Evolutionary conservation across 2,797 vertebrate genomes (phyloP).

Genomic region (Xenentodon cancila): DNA sequence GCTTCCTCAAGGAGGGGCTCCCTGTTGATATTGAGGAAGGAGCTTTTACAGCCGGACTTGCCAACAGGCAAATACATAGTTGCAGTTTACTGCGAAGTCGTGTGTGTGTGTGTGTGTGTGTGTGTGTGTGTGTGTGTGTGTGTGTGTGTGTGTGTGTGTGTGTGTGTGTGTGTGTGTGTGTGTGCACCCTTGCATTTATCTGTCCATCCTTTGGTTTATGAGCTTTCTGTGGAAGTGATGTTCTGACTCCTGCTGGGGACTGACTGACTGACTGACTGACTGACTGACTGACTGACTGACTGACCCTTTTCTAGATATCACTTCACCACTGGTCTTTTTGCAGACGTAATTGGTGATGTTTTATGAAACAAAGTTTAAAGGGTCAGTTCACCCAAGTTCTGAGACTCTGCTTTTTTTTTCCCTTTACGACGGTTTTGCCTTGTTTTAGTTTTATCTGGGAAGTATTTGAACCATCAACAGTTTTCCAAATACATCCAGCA

Average conservation of each 20-base stretch:
- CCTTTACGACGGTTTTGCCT: no score
- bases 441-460: no score
- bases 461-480: no score
- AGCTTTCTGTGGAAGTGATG: background rate
- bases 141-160: no score
- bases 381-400: no score
- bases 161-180: no score
- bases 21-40: slow-evolving; percentile 52
- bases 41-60: slow-evolving; percentile 27
- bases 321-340: background rate
- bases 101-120: no score
- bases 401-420: no score
- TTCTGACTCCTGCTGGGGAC: background rate
- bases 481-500: no score
- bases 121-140: no score
- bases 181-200: slow-evolving; percentile 9
- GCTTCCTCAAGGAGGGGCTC: slow-evolving; percentile 61
- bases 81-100: slow-evolving; percentile 13
- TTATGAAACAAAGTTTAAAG: background rate
- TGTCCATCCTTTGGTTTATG: slow-evolving; percentile 13
- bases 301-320: background rate
- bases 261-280: background rate
- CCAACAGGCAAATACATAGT: slow-evolving; percentile 8
- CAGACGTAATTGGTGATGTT: background rate
- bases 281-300: background rate